A percentile compares a stretch with the other conserved stretches of the same genome.
Conservation (phyloP, 2,888 invertebrate species). For the Drosophila yooni region DNA sequence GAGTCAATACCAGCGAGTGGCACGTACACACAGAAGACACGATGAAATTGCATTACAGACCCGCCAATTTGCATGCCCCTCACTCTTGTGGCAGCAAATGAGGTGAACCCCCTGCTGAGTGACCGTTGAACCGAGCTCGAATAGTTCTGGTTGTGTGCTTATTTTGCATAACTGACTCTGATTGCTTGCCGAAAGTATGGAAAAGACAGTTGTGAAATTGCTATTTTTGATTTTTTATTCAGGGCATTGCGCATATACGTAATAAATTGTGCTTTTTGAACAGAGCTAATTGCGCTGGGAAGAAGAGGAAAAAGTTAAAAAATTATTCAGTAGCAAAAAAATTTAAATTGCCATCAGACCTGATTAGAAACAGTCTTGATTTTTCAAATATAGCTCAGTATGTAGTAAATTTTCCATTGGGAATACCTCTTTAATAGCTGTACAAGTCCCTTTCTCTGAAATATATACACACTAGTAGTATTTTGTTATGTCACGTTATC, state of each 20-base stretch:
- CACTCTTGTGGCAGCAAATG: slow-evolving; percentile 47
- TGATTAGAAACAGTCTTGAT: background rate
- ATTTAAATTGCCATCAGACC: background rate
- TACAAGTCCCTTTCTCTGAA: background rate
- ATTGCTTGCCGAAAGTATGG: slow-evolving; percentile 50
- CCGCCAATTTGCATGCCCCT: slow-evolving; percentile 37
- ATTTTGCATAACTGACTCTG: slow-evolving; percentile 73
- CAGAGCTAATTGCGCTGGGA: slow-evolving; percentile 50
- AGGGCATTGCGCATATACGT: slow-evolving; percentile 42
- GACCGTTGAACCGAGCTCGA: background rate
- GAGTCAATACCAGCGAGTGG: background rate
- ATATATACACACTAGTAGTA: background rate
- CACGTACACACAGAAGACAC: slow-evolving; percentile 25
- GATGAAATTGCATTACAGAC: slow-evolving; percentile 57
- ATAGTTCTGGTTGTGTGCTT: slow-evolving; percentile 48
- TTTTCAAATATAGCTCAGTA: background rate
- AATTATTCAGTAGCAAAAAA: background rate
- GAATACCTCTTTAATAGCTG: background rate
- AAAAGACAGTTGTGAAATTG: slow-evolving; percentile 40
- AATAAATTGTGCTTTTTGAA: slow-evolving; percentile 42
- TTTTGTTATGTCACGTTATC: background rate
- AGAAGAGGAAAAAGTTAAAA: background rate
- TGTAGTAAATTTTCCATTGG: background rate
- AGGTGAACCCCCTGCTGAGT: slow-evolving; percentile 21
- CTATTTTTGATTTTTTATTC: slow-evolving; percentile 24